Evolutionary conservation across 2,113 vertebrate species (phyloP), one percentile per base, ranked within the genome.

Genomic region (Pimephales promelas): DNA sequence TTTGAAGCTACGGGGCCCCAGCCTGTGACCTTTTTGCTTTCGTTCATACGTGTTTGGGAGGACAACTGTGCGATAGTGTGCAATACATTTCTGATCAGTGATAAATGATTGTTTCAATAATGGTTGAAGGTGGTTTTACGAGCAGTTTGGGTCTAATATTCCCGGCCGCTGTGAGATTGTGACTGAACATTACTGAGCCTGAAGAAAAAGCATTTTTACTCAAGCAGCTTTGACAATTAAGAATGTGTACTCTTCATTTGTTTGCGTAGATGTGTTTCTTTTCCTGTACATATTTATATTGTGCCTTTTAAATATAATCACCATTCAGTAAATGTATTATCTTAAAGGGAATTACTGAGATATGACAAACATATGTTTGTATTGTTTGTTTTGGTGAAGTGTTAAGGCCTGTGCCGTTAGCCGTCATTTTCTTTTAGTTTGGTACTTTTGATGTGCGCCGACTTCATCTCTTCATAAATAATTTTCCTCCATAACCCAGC

Each of bases 141-240:
- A 79, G 64, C 62, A 56, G 36, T 18, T 28, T 43, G 78, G 70
- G 70, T 72, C 10, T 34, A 49, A 79, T 47, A 36, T 54, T 70
- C 64, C 49, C 10, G 57, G 24, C 84, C 74, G 45, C 61, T 88
- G 68, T 36, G 88, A 90, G 87, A 89, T 88, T 84, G 86, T 22
- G 88, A 92, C 91, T 89, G 90, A 92, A 92, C 89, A 88, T 89
- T 88, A 86, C 90, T 93, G 93, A 93, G 93, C 92, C 93, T 88
- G 89, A 91, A 88, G 87, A 90, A 81, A 52, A 59, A 62, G 49
- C 56, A 18, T 76, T 79, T 82, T 87, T 64, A 86, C 81, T 87
- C 85, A 86, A 85, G 91, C 92, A 93, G 93, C 93, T 93, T 84
- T 83, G 91, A 93, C 91, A 85, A 87, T 92, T 89, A 89, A 80